Evolutionary conservation across 2,113 vertebrate species (phyloP).

Genomic region (Hippocampus zosterae): DNA sequence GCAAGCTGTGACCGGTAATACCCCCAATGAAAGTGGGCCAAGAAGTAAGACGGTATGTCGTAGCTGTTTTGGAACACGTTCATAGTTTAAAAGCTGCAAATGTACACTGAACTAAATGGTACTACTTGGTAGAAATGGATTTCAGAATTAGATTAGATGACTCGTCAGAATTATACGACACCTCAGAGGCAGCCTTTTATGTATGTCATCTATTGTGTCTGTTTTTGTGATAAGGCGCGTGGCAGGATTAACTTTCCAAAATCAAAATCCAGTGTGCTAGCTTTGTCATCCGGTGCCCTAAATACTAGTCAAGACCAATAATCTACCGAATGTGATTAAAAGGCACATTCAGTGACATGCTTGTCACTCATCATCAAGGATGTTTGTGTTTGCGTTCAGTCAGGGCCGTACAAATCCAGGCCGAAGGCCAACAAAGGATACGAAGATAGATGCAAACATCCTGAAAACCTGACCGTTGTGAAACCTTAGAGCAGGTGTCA

Average conservation of each 20-base stretch:
- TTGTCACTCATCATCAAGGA: neutral
- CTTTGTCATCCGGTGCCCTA: conserved; percentile 43
- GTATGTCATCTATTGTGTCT: neutral
- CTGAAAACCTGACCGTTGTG: too few species aligned
- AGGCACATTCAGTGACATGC: neutral
- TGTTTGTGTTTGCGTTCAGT: too few species aligned
- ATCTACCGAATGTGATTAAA: conserved; percentile 27
- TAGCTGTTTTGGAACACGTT: neutral
- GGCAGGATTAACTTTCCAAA: conserved; percentile 51
- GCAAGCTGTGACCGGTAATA: neutral
- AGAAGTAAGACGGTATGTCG: neutral
- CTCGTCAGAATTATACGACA: neutral
- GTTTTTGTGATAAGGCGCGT: neutral
- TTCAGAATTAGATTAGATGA: neutral
- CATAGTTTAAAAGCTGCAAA: neutral
- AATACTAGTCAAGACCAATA: conserved; percentile 46
- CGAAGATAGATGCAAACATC: too few species aligned
- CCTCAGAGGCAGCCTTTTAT: neutral
- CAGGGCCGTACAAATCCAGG: too few species aligned
- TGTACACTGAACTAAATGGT: neutral
- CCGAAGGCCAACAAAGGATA: too few species aligned
- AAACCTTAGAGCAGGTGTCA: too few species aligned
- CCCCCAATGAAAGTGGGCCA: neutral
- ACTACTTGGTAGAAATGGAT: neutral
- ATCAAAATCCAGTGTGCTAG: conserved; percentile 29